Evolutionary conservation across 2,113 vertebrate genomes (phyloP).

Genomic region (Nipponia nippon): DNA sequence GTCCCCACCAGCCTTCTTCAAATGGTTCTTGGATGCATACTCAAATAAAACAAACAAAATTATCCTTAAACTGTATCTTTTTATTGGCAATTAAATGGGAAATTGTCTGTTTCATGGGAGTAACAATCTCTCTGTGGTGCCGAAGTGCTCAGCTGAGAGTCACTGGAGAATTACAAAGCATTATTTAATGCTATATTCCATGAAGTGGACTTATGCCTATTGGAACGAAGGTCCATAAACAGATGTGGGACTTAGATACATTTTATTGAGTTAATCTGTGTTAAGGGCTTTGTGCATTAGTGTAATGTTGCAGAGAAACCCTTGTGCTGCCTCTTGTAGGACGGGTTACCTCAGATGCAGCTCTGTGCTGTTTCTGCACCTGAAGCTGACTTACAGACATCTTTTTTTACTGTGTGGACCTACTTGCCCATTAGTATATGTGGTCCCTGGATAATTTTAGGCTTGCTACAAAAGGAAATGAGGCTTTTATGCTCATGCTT

Average conservation of each 20-base stretch:
- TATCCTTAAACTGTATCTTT: background rate
- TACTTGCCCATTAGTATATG: background rate
- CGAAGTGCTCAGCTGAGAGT: background rate
- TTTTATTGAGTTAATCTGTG: constrained; percentile 9
- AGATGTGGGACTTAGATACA: background rate
- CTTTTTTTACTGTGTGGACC: background rate
- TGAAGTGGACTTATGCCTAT: background rate
- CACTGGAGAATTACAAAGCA: background rate
- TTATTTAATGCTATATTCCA: background rate
- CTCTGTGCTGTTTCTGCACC: background rate
- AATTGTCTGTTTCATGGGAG: background rate
- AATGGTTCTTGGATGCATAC: background rate
- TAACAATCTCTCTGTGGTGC: background rate
- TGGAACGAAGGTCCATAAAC: background rate
- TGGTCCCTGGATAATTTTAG: background rate
- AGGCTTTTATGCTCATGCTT: background rate
- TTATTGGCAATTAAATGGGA: background rate
- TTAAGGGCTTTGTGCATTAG: background rate
- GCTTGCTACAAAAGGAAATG: background rate
- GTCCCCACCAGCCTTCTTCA: background rate
- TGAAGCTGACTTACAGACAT: background rate
- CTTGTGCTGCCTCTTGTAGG: background rate
- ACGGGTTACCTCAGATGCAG: background rate
- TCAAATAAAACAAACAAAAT: background rate
- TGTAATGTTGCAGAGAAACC: background rate